Conservation (phyloP, 2,797 vertebrate species). For the Acanthurus leucopareius region DNA sequence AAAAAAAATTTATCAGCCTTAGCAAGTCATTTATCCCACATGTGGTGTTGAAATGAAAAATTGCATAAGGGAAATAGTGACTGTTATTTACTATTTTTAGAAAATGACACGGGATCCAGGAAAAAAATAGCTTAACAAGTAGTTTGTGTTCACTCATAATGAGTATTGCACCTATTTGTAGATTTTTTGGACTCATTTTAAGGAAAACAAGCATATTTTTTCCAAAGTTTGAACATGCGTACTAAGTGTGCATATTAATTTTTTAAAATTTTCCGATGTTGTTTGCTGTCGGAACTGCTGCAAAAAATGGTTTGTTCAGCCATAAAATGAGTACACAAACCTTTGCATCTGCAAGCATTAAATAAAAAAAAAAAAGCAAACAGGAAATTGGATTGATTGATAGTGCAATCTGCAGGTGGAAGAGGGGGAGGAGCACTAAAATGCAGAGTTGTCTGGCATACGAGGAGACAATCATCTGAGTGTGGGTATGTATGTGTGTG, state of each 20-base stretch:
- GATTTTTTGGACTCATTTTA: not conserved
- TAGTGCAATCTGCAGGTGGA: conserved; percentile 75
- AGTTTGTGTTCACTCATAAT: not conserved
- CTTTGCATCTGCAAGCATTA: conserved; percentile 51
- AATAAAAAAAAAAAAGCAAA: conserved; percentile 15
- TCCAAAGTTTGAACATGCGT: not conserved
- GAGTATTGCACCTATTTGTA: not conserved
- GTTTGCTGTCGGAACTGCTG: conserved; percentile 14
- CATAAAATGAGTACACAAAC: conserved; percentile 28
- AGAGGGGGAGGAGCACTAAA: conserved; percentile 61
- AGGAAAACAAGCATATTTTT: not conserved
- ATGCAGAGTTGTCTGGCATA: conserved; percentile 72
- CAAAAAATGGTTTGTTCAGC: conserved; percentile 6
- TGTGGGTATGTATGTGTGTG: conserved; percentile 29
- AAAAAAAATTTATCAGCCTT: conserved; percentile 8
- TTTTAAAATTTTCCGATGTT: not conserved
- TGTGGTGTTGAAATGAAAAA: not conserved
- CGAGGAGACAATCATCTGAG: conserved; percentile 72
- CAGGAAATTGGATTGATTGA: conserved; percentile 76
- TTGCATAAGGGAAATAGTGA: not conserved
- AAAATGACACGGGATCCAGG: not conserved
- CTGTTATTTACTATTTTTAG: not conserved
- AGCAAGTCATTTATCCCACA: conserved; percentile 16
- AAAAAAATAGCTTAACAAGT: not conserved
- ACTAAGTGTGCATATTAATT: not conserved